These are phyloP conservation scores for Prinia subflava DNA, from an alignment of 2,113 vertebrate genomes.

Conservation along the genomic window DNA sequence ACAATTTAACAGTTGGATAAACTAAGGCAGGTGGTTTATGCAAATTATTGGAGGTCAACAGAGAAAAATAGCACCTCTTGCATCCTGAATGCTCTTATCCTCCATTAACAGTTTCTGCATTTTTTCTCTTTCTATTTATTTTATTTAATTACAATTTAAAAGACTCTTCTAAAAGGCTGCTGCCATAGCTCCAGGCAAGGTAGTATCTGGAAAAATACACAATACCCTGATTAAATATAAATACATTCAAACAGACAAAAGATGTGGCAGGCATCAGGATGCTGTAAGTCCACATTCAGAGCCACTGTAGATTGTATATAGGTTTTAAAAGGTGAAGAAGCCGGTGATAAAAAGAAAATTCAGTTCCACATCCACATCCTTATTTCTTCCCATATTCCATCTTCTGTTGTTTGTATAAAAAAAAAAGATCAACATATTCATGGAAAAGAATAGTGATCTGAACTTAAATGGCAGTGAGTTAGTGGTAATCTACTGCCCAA, in stretches of 20 bases:
- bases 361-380: neutral
- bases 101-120: neutral
- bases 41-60: conserved; percentile 13
- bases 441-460: neutral
- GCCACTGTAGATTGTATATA: neutral
- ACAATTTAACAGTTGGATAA: conserved; percentile 38
- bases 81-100: neutral
- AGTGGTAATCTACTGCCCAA: neutral
- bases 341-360: neutral
- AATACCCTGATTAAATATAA: conserved; percentile 25
- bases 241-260: neutral
- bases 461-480: neutral
- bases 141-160: conserved; percentile 15
- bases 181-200: neutral
- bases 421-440: neutral
- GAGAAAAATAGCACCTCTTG: neutral
- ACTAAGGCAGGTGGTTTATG: neutral
- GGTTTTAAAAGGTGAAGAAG: neutral
- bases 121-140: neutral
- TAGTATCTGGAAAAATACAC: neutral
- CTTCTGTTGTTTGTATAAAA: neutral
- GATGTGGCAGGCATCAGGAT: neutral
- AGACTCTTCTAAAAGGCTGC: neutral
- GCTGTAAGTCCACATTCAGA: neutral
- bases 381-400: neutral